phyloP scores from a whole-genome alignment of 2,888 invertebrate species.

The Escarpia spicata region DNA sequence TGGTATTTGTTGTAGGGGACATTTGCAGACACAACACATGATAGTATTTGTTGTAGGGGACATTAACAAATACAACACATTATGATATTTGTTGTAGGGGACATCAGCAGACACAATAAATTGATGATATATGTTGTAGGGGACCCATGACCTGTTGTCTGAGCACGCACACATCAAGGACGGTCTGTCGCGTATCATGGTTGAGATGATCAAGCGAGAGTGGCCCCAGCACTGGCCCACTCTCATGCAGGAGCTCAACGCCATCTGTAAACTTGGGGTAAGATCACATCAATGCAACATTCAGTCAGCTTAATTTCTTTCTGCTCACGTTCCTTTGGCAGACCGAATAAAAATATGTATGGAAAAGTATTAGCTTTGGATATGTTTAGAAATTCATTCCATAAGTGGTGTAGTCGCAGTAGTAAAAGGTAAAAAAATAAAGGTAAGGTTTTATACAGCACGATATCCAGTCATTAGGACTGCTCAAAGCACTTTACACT shows the following conservation, averaged over 20 bases:
- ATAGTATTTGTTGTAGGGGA: not conserved
- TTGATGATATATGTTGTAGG: conserved; percentile 63
- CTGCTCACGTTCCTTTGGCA: conserved; percentile 56
- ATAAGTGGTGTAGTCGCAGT: conserved; percentile 89
- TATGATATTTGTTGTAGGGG: not conserved
- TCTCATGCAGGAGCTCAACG: conserved; percentile 82
- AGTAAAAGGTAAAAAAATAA: not conserved
- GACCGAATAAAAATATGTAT: conserved; percentile 66
- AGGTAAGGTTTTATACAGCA: too few relatives aligned
- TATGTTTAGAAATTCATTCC: too few relatives aligned
- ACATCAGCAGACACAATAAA: not conserved
- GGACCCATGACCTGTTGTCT: conserved; percentile 77
- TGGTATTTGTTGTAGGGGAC: not conserved
- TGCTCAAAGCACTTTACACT: too few relatives aligned
- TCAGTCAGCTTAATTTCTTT: too few relatives aligned
- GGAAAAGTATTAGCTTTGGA: conserved; percentile 24
- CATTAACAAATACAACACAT: not conserved
- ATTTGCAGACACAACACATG: not conserved
- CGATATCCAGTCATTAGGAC: too few relatives aligned
- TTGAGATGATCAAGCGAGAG: conserved; percentile 95
- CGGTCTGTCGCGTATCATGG: conserved; percentile 80
- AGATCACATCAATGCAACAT: conserved; percentile 72
- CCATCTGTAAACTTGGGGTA: conserved; percentile 84
- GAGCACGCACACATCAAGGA: conserved; percentile 68
- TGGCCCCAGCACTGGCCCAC: conserved; percentile 98